Base-by-base conservation (phyloP, 2,888 invertebrate species). In the Syrphus vitripennis region DNA sequence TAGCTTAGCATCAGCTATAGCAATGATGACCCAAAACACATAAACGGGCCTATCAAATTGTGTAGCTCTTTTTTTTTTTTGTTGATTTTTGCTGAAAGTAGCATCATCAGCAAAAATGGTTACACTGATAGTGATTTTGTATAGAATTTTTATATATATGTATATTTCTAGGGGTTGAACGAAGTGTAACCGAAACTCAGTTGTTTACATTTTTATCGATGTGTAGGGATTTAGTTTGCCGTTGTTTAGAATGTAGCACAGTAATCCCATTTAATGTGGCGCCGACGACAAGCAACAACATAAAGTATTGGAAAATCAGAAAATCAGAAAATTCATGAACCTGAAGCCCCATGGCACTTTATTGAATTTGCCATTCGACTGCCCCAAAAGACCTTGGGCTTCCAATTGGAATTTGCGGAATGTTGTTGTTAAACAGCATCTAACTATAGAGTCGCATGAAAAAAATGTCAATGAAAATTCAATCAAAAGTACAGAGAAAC, bases 301-400 rank as follows among this genome's bases (percentile, higher is more conserved):
- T 12, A n/a, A n/a, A n/a, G n/a, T n/a, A n/a, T n/a, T n/a, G n/a
- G n/a, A n/a, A n/a, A n/a, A 50, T 21, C 14, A 24, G 21, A 50
- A 67, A 67, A 67, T 67, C 67, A 37, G 19, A 67, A 50, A 50
- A 50, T 67, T 50, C 67, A 31, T 50, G 48, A 67, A 67, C 67
- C 65, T 65, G 42, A 67, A 67, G 67, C 48, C 67, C 31, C 21
- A 34, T 31, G 4, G 19, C 31, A 42, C 16, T 40, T 3, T n/a
- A 67, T 50, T 67, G 9, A 34, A 50, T 50, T 67, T 19, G 19
- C 45, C 29, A 29, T 29, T 42, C 16, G 4, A 65, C 7, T 14
- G 10, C 16, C 40, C 40, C n/a, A 57, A 21, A 37, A 14, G 59
- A 26, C 61, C 61, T 61, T 61, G n/a, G 61, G 24, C 40, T 61